Base-by-base conservation (phyloP, 2,888 invertebrate genomes). In the Drosophila pegasa region DNA sequence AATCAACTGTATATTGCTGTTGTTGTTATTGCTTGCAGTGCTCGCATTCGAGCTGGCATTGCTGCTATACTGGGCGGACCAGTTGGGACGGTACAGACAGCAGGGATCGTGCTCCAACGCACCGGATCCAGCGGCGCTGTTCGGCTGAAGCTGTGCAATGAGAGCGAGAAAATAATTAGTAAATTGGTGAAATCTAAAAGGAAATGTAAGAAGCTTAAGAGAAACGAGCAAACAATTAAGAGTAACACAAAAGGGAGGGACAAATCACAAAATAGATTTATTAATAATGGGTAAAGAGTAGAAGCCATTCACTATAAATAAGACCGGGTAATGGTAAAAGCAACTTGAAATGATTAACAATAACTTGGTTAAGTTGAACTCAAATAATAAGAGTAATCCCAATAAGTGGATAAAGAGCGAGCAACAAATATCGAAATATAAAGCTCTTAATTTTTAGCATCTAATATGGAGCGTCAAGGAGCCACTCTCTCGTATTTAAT, bases 101-200 rank as follows among this genome's bases (percentile, higher is more conserved):
- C 98, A 97, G 3, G 97, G 95, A 93, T 99, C 99, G 91, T 99
- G 99, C 92, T 99, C 99, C 78, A 99, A 92, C 9, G 99, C 98
- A 41, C 98, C 98, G 3, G 98, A 98, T 4, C 98, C 98, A 56
- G 98, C 97, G 7, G 98, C 98, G 91, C 98, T 98, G 90, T 98
- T 96, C 2, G 98, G 97, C 92, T 98, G 97, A 47, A 99, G 93
- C 98, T 99, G 93, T 37, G 22, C 3, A 50, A 41, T 1, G 14
- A 38, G 14, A 51, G 8, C 14, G 3, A 9, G 2, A 27, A 50
- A 51, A 1, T 58, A 3, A 60, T 71, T 27, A 50, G 33, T 35
- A 48, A 57, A 52, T 43, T 5, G n/a, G 7, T 62, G 8, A n/a
- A 31, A 2, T 8, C 7, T 8, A 0, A 2, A 18, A n/a, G 12